These are phyloP conservation scores for Megalurothrips usitatus DNA, from an alignment of 2,888 invertebrate species.

Conservation along the genomic window DNA sequence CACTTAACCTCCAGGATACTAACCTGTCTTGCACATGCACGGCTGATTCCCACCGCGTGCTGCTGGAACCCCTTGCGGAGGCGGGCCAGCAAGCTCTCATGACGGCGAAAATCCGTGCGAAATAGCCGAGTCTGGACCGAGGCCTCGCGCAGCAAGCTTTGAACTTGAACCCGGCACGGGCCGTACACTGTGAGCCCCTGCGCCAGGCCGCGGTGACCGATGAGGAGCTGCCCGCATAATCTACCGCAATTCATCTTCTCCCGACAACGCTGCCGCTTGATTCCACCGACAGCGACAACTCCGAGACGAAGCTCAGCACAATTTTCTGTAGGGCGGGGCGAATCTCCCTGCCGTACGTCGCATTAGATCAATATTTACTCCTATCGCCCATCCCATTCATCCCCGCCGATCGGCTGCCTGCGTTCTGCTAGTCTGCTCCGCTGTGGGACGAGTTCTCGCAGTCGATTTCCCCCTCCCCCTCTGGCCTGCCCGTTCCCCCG, in stretches of 20 bases:
- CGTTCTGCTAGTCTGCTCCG: too few relatives aligned
- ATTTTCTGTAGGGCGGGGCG: too few relatives aligned
- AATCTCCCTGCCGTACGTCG: too few relatives aligned
- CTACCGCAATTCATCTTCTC: not conserved
- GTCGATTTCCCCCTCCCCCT: too few relatives aligned
- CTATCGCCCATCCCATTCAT: too few relatives aligned
- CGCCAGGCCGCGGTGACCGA: not conserved
- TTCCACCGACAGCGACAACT: too few relatives aligned
- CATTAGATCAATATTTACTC: too few relatives aligned
- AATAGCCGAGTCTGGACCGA: not conserved
- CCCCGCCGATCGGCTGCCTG: too few relatives aligned
- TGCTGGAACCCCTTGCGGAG: conserved; percentile 39
- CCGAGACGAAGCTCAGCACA: too few relatives aligned
- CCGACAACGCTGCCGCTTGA: not conserved
- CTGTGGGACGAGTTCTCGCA: too few relatives aligned
- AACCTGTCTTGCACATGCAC: conserved; percentile 43
- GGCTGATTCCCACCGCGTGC: conserved; percentile 41
- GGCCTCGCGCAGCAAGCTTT: not conserved
- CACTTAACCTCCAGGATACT: conserved; percentile 41
- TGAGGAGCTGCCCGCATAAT: not conserved
- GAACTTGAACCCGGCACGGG: not conserved
- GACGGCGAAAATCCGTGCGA: not conserved
- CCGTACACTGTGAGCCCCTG: not conserved
- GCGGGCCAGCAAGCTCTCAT: not conserved
- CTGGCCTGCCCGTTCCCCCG: too few relatives aligned